Conservation (phyloP, 2,888 invertebrate species). For the Harmothoe impar region DNA sequence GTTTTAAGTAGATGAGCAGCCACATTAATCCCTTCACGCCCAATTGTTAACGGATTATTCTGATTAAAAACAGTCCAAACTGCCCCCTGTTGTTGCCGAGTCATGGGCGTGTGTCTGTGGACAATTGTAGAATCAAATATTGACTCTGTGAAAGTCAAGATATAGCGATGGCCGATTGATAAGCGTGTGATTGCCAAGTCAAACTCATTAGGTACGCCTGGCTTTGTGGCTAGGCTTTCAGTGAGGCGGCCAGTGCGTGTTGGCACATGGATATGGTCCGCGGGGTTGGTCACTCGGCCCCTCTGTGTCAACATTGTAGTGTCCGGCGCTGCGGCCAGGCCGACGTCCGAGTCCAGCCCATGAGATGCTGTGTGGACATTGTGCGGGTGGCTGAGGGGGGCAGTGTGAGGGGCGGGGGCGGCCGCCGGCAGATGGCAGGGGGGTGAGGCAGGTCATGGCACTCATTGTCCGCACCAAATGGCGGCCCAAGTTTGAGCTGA, state of each 20-base stretch:
- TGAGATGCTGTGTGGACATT: background rate
- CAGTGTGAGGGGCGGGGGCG: background rate
- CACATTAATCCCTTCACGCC: background rate
- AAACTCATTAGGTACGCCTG: conserved; percentile 31
- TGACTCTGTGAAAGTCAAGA: conserved; percentile 57
- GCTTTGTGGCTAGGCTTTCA: conserved; percentile 48
- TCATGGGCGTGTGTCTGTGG: background rate
- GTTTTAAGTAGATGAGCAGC: background rate
- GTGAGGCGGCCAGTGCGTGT: conserved; percentile 11
- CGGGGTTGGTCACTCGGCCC: conserved; percentile 11
- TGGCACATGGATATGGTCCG: conserved; percentile 41
- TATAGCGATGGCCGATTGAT: conserved; percentile 43
- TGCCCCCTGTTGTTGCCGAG: background rate
- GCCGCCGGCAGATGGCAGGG: conserved; percentile 44
- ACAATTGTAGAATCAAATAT: conserved; percentile 45
- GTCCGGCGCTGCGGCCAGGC: conserved; percentile 9
- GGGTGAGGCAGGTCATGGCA: conserved; percentile 37
- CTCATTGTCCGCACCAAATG: conserved; percentile 52
- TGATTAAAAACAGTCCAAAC: background rate
- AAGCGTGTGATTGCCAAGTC: conserved; percentile 54
- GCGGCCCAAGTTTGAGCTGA: background rate
- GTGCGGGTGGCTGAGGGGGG: background rate
- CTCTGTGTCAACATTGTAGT: conserved; percentile 25
- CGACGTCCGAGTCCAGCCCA: background rate
- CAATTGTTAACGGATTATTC: background rate